Evolutionary conservation across 2,113 vertebrate species (phyloP), one percentile per base, ranked within the genome.

Genomic region (Diphyllodes magnificus): DNA sequence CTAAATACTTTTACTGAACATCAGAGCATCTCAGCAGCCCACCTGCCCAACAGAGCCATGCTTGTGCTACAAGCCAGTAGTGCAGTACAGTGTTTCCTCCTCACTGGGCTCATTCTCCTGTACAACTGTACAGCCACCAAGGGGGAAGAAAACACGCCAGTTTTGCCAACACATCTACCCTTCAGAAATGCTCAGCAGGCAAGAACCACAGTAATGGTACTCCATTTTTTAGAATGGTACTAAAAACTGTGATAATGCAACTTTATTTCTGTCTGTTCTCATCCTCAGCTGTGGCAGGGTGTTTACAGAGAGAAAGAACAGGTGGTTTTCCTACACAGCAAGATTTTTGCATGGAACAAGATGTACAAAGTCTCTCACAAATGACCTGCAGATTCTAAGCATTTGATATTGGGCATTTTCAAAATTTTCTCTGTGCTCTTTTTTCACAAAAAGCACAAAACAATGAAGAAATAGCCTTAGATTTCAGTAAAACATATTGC

Each of bases 101-200:
- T 84, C 77, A 25, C 39, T 23, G 16, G 39, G 69, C 27, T 50
- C 45, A 35, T 42, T 40, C 54, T 44, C 49, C 73, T 60, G 15
- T 7, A 61, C 39, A 65, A 27, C 7, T 5, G 0, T 8, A 77
- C 53, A 60, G 25, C 17, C 44, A 59, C 42, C 56, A 89, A 57
- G 20, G 5, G 23, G 31, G 37, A 77, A 75, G 31, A 10, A 75
- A 53, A 44, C 12, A 10, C 0, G 0, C 0, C 2, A 27, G 13
- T 53, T 69, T 5, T 44, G 51, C 50, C 44, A 78, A 45, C 13
- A 15, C 24, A 61, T 8, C n/a, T 16, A 69, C 45, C 28, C 14
- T 44, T 51, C 54, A 68, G 68, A 92, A 72, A 66, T 2, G 9
- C 21, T 60, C 59, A 73, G 24, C 39, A 70, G 28, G 33, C 33